Evolutionary conservation across 2,888 invertebrate species (phyloP).

Genomic region (Helobdella robusta): DNA sequence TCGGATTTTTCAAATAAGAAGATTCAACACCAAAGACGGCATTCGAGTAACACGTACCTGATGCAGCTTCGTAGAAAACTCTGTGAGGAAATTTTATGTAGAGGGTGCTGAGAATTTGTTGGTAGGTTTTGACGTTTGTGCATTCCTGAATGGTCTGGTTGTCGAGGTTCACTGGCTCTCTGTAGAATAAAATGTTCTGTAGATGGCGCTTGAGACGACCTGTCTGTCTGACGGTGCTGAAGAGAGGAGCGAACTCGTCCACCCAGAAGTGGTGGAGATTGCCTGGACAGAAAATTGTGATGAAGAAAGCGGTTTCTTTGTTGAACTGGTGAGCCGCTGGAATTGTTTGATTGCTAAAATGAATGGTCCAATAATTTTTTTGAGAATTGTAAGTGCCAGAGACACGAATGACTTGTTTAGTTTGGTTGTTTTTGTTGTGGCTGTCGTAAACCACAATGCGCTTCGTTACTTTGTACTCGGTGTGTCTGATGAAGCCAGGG

Average conservation of each 20-base stretch:
- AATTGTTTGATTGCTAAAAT: not conserved
- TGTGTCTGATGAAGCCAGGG: too few species aligned
- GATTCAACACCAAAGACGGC: conserved; percentile 20
- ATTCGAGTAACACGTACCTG: conserved; percentile 18
- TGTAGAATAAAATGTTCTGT: conserved; percentile 17
- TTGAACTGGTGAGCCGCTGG: not conserved
- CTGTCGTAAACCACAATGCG: conserved; percentile 26
- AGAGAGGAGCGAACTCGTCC: conserved; percentile 23
- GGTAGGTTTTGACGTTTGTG: conserved; percentile 7
- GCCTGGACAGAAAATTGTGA: conserved; percentile 22
- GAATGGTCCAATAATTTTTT: conserved; percentile 20
- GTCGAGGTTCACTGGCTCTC: conserved; percentile 2
- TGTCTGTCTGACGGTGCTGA: not conserved
- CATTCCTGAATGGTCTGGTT: not conserved
- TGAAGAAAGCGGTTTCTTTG: conserved; percentile 19
- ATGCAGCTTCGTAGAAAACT: conserved; percentile 17
- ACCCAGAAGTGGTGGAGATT: conserved; percentile 28
- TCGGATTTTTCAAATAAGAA: not conserved
- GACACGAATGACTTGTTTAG: not conserved
- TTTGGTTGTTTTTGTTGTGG: not conserved
- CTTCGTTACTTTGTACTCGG: conserved; percentile 17
- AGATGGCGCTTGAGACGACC: conserved; percentile 1
- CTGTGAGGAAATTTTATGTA: conserved; percentile 19
- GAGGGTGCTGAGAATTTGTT: conserved; percentile 11
- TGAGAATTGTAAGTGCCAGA: conserved; percentile 13